Conservation (phyloP, 2,797 vertebrate species). For the Scomberomorus guttatus region DNA sequence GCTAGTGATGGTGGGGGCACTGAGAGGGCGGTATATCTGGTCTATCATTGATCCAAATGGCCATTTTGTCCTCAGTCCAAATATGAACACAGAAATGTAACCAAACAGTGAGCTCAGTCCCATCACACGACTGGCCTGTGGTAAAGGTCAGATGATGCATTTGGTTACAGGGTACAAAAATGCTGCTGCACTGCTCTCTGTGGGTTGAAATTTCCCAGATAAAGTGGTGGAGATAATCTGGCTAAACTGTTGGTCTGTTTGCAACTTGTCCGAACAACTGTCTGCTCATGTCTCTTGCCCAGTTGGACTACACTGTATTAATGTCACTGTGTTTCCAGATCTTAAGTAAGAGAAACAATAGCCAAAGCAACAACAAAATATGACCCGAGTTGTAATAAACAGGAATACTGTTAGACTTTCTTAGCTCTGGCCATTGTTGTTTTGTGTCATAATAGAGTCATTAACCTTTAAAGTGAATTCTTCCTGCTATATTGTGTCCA, state of each 20-base stretch:
- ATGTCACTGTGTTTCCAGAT: too few relatives aligned
- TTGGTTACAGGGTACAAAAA: slow-evolving; percentile 25
- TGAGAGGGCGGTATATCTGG: neutral
- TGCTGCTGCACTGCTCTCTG: neutral
- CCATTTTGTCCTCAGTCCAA: slow-evolving; percentile 52
- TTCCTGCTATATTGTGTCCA: neutral
- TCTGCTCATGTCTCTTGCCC: neutral
- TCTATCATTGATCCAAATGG: slow-evolving; percentile 56
- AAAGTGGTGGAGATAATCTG: neutral
- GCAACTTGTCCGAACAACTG: neutral
- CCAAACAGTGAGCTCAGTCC: slow-evolving; percentile 43
- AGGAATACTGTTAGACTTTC: too few relatives aligned
- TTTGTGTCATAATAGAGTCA: too few relatives aligned
- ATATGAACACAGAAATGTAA: slow-evolving; percentile 56
- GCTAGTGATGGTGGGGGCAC: neutral
- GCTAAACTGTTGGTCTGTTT: neutral
- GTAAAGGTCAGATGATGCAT: slow-evolving; percentile 64
- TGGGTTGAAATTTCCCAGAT: neutral
- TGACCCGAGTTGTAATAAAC: too few relatives aligned
- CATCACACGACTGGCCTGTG: slow-evolving; percentile 36
- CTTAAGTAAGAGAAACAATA: too few relatives aligned
- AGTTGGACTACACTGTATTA: too few relatives aligned
- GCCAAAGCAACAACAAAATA: too few relatives aligned
- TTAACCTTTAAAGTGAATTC: too few relatives aligned
- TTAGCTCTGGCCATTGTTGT: too few relatives aligned